Evolutionary conservation across 37 sponge, comb jelly and placozoan genomes (phyloP).

Genomic region (Petrosia ficiformis): DNA sequence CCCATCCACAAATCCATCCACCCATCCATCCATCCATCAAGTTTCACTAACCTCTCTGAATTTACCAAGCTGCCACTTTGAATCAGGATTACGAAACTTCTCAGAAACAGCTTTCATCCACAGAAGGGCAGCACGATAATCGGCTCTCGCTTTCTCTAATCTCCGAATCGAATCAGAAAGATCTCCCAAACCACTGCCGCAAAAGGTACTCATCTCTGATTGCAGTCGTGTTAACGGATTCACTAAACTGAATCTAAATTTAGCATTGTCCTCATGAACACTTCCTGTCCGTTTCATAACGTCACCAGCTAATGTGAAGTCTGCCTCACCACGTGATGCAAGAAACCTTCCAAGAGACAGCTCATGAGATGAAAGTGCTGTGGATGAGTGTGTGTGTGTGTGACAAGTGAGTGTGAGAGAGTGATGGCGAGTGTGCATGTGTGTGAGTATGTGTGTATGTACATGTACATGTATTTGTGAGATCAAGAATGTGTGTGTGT

Average conservation of each 20-base stretch:
- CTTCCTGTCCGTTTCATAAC: conserved; percentile 70
- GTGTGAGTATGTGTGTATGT: too few relatives aligned
- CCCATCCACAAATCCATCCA: too few relatives aligned
- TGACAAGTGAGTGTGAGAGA: not conserved
- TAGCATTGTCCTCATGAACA: conserved; percentile 28
- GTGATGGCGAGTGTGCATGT: too few relatives aligned
- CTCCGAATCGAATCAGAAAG: conserved; percentile 51
- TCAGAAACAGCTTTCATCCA: conserved; percentile 86
- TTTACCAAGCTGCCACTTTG: conserved; percentile 52
- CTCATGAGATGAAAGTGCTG: conserved; percentile 43
- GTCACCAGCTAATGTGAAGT: conserved; percentile 58
- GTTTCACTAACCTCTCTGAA: conserved; percentile 71
- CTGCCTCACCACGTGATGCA: conserved; percentile 42
- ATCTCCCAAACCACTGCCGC: conserved; percentile 44
- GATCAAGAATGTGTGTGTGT: too few relatives aligned
- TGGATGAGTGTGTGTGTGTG: not conserved
- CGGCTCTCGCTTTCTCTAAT: conserved; percentile 76
- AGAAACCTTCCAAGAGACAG: conserved; percentile 49
- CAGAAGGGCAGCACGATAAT: conserved; percentile 84
- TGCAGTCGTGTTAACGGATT: conserved; percentile 31
- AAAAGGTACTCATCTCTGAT: conserved; percentile 53
- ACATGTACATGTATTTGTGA: too few relatives aligned
- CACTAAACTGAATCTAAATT: conserved; percentile 25
- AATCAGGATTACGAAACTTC: conserved; percentile 84
- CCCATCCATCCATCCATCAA: too few relatives aligned